Evolutionary conservation across 1,140 invertebrate species (phyloP), one percentile per base, ranked within the genome.

Genomic region (Pinna nobilis): DNA sequence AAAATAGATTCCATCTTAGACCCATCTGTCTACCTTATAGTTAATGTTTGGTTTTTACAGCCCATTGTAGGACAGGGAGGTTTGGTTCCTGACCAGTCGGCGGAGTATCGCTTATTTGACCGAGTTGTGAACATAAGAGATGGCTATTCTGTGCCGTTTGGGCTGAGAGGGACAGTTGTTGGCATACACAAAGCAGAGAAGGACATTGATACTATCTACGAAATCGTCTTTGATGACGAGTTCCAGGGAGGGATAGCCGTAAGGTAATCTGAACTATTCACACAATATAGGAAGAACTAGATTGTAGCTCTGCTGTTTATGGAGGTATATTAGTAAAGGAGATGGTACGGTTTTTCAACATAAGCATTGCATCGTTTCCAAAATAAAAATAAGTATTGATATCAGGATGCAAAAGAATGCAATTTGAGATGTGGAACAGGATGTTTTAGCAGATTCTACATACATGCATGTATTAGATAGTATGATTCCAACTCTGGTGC

Each of bases 151-250:
- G 95, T 96, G 9, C 96, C 96, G 0, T 87, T 95, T 18, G 96
- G 96, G 5, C 90, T 92, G 0, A 93, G 92, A 78, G 97, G 96
- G 39, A 97, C 94, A 0, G 91, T 98, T 0, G 92, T 96, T 23
- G 94, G 93, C 33, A 87, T 90, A 28, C 78, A 84, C 57, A 79
- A 76, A 49, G 88, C 89, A 4, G 87, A 92, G 2, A 90, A 90
- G 37, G 72, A 84, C 6, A 78, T 83, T 0, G 91, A 93, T 50
- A 89, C 87, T 0, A 88, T 92, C 37, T 95, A 93, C 84, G 93
- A 94, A 64, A 90, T 96, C 18, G 84, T 96, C 41, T 96, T 96
- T 87, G 95, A 97, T 80, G 89, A 94, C 79, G 86, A 91, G 47
- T 96, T 96, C 88, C 82, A 89, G 61, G 94, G 93, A 11, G 94